phyloP scores from a whole-genome alignment of 2,888 invertebrate genomes.

The Pemphredon lugubris region DNA sequence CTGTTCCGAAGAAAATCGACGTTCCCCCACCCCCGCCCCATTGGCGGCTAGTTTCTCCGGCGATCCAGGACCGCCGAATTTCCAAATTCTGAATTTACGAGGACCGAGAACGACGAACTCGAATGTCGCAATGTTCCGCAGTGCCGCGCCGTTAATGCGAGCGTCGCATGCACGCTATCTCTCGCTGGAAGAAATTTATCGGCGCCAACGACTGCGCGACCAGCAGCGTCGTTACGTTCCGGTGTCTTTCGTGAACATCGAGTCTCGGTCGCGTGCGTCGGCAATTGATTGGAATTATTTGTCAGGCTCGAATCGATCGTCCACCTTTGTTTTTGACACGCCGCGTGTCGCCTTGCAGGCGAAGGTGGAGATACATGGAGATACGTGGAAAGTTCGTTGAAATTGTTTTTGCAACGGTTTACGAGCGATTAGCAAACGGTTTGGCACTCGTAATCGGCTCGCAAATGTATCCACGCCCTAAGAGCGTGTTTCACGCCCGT shows the following conservation, averaged over 20 bases:
- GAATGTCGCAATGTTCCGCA: conserved; percentile 54
- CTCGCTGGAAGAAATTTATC: conserved; percentile 37
- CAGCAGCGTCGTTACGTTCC: background rate
- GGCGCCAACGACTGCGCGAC: conserved; percentile 30
- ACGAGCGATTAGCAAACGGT: no score
- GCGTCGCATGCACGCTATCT: conserved; percentile 46
- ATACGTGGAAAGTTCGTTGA: no score
- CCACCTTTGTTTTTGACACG: no score
- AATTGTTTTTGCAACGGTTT: no score
- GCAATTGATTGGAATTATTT: conserved; percentile 4
- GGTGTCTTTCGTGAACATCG: background rate
- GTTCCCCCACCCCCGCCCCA: background rate
- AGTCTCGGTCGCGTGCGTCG: background rate
- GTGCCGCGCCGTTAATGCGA: conserved; percentile 42
- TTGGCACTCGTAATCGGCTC: no score
- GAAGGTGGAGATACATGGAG: no score
- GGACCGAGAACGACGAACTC: conserved; percentile 25
- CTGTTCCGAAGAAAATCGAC: conserved; percentile 32
- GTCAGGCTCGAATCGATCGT: background rate
- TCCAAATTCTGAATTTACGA: conserved; percentile 38
- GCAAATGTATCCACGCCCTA: no score
- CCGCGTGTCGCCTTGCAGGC: no score
- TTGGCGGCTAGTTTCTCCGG: conserved; percentile 5
- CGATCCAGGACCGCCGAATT: conserved; percentile 36
- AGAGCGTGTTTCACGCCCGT: no score